Base-by-base conservation (phyloP, 2,888 invertebrate genomes). In the Dioctria linearis region DNA sequence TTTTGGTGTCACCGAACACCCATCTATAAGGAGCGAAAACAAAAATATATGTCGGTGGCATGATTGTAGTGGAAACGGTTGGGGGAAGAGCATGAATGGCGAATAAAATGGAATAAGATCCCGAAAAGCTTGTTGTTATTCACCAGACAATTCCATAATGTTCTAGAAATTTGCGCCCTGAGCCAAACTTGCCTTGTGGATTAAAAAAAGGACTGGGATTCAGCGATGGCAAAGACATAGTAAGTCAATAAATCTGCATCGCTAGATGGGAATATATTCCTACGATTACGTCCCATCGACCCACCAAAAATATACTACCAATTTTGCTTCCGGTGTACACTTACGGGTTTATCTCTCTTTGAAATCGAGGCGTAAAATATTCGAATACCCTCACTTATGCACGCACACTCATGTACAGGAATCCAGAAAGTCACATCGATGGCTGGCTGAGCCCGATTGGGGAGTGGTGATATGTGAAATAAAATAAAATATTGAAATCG, bases 101-200 rank as follows among this genome's bases (percentile, higher is more conserved):
- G n/a, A n/a, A n/a, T n/a, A n/a, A n/a, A n/a, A n/a, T n/a, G n/a
- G n/a, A n/a, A n/a, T n/a, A n/a, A n/a, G n/a, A n/a, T n/a, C n/a
- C n/a, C n/a, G n/a, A n/a, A n/a, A n/a, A n/a, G n/a, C n/a, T n/a
- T n/a, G n/a, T n/a, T n/a, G n/a, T n/a, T n/a, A n/a, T n/a, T n/a
- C 82, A 82, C 80, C 73, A 80, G 80, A 80, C 78, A 82, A 66
- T 80, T 79, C 78, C 80, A 82, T 82, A 80, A 82, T 82, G 82
- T 80, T 82, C 82, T 82, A 80, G 75, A 82, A 82, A 82, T 82
- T 82, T 82, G 80, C 80, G 78, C 80, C 79, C 80, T 49, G 75
- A 80, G 82, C 78, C 66, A 80, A 79, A 82, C 76, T 76, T 76
- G 76, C 63, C 63, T 49, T 40, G 37, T 49, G 63, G 63, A 37